phyloP scores from a whole-genome alignment of 2,888 invertebrate genomes.

The Eurois occulta region DNA sequence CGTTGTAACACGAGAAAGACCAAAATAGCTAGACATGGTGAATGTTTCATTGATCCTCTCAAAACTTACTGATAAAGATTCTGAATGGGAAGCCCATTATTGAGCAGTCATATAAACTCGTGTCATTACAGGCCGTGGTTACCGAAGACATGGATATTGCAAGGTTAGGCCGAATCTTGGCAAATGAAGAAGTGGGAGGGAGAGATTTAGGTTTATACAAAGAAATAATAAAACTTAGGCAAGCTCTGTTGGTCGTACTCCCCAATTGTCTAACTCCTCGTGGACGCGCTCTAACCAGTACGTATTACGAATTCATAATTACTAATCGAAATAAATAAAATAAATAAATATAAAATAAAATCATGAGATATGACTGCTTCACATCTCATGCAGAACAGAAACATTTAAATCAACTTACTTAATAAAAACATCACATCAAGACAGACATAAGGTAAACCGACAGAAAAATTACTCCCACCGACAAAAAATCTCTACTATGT shows the following conservation, averaged over 20 bases:
- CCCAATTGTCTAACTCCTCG: not conserved
- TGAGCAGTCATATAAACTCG: not conserved
- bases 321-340: too few species aligned
- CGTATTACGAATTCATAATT: not conserved
- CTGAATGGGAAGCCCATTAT: not conserved
- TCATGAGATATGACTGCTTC: too few species aligned
- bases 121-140: not conserved
- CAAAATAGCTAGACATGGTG: slow-evolving; percentile 1
- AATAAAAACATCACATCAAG: slow-evolving; percentile 28
- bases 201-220: not conserved
- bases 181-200: not conserved
- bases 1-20: not conserved
- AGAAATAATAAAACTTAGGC: not conserved
- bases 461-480: slow-evolving; percentile 28
- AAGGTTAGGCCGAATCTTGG: not conserved
- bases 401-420: slow-evolving; percentile 28
- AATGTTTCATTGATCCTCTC: not conserved
- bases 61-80: not conserved
- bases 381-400: slow-evolving; percentile 3
- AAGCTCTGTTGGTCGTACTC: not conserved
- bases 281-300: not conserved
- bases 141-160: not conserved
- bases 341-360: too few species aligned
- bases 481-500: slow-evolving; percentile 24
- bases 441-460: slow-evolving; percentile 15